Base-by-base conservation (phyloP, 2,113 vertebrate species). In the Hippotragus niger region DNA sequence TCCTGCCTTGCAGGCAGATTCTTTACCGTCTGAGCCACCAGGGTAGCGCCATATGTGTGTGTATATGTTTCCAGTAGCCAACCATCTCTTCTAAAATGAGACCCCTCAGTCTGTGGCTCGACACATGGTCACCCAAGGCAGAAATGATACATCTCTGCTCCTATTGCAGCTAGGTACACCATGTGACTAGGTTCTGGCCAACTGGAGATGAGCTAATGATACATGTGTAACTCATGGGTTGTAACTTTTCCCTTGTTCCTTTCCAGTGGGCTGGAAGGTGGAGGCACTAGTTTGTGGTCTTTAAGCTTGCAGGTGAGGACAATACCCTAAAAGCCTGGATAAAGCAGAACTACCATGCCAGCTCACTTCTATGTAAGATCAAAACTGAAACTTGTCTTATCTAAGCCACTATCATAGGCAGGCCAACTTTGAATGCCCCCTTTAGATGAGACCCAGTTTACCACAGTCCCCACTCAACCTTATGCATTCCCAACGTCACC, bases 201-300 rank as follows among this genome's bases (percentile, higher is more conserved):
- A n/a, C 1, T 80, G 84, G 33, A 50, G 21, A 19, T 50, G 58
- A 92, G 47, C 31, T 55, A 16, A 43, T n/a, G 43, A 60, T 14
- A 82, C 1, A 2, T 2, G 58, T 50, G 1, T 40, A 15, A 50
- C n/a, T 27, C 4, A 5, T 7, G 14, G 13, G 6, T 33, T 45
- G 23, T 25, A 12, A 17, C 3, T 47, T 64, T 47, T 27, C 43
- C 60, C 17, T 40, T 6, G 19, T 17, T 62, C 21, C 57, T 13
- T 57, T 29, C 14, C 40, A 33, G 33, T 64, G 13, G 85, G 16
- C 8, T 89, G 43, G 45, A 53, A 78, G 47, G 21, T 17, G 53
- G 1, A 23, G 27, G 31, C 2, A 0, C 15, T 7, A 53, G 11
- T 19, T 2, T 19, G 27, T 53, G 55, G 45, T 36, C 47, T 55